A percentile compares a stretch with the other conserved stretches of the same genome.
phyloP scores from a whole-genome alignment of 35 echinoderm and acorn worm genomes.

The Ophiothrix spiculata region DNA sequence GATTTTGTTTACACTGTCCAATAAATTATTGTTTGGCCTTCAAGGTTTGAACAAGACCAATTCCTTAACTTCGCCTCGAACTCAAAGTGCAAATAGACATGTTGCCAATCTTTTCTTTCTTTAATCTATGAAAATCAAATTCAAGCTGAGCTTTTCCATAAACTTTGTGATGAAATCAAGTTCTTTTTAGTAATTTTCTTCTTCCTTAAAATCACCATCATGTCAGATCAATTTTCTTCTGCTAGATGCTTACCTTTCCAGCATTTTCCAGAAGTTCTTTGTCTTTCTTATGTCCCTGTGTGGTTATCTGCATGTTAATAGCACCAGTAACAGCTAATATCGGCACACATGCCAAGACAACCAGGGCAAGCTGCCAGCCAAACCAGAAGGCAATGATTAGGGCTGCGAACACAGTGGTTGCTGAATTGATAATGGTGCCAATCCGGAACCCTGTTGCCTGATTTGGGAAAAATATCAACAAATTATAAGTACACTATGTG shows the following conservation, averaged over 20 bases:
- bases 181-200: too few species aligned
- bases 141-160: too few species aligned
- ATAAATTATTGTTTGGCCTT: too few species aligned
- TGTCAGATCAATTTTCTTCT: background rate
- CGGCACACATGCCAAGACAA: slow-evolving; percentile 63
- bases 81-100: too few species aligned
- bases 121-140: too few species aligned
- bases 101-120: too few species aligned
- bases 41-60: too few species aligned
- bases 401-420: slow-evolving; percentile 60
- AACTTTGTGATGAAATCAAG: too few species aligned
- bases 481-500: background rate
- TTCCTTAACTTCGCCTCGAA: too few species aligned
- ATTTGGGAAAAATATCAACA: background rate
- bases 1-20: too few species aligned
- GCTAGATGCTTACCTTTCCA: slow-evolving; percentile 71
- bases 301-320: slow-evolving; percentile 57
- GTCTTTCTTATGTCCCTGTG: slow-evolving; percentile 66
- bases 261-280: slow-evolving; percentile 70
- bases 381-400: slow-evolving; percentile 77
- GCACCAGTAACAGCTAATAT: slow-evolving; percentile 55
- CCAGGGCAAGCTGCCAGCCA: slow-evolving; percentile 78
- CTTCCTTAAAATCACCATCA: too few species aligned
- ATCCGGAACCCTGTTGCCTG: slow-evolving; percentile 84
- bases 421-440: slow-evolving; percentile 53